Evolutionary conservation across 2,888 invertebrate genomes (phyloP), one percentile per base, ranked within the genome.

Genomic region (Aleiodes testaceus): DNA sequence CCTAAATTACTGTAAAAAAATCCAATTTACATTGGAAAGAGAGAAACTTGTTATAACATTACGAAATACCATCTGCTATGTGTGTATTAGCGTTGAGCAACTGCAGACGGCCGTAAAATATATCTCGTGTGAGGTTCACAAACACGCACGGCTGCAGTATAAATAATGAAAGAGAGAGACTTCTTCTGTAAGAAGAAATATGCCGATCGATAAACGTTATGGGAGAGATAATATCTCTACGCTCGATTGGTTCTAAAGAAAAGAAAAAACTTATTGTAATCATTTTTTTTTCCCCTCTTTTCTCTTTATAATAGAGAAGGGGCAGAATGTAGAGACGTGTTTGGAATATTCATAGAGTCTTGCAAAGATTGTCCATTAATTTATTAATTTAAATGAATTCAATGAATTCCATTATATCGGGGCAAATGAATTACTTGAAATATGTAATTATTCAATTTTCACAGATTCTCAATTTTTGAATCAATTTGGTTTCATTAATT

Each of bases 1-100:
- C 36, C 36, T 36, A 36, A 36, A 36, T 36, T 36, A 7, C 36
- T 26, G 2, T 26, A 5, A 26, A 26, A 26, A 26, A 36, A 36
- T 9, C 6, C 6, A 36, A 36, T 1, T 36, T 36, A 9, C 6
- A 36, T 36, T 36, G 9, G 9, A 36, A 36, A 36, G 9, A 36
- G 36, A 36, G 9, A 26, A 36, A 36, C 3, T 36, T 11, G 36
- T 36, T 36, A 16, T 18, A 42, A 59, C 36, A 42, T 59, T 59
- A 59, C 59, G 59, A 59, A 59, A 59, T 59, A 59, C 42, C 59
- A 59, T 59, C 59, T 59, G 59, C 59, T 59, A 42, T 53, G 26
- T 26, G 22, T 53, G 53, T 53, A 53, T 9, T 36, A 16, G 42
- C 12, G 18, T 59, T 59, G 59, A 59, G 59, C 59, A 59, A 59